Evolutionary conservation across 35 echinoderm and acorn worm genomes (phyloP).

Genomic region (Ophioderma brevispina): DNA sequence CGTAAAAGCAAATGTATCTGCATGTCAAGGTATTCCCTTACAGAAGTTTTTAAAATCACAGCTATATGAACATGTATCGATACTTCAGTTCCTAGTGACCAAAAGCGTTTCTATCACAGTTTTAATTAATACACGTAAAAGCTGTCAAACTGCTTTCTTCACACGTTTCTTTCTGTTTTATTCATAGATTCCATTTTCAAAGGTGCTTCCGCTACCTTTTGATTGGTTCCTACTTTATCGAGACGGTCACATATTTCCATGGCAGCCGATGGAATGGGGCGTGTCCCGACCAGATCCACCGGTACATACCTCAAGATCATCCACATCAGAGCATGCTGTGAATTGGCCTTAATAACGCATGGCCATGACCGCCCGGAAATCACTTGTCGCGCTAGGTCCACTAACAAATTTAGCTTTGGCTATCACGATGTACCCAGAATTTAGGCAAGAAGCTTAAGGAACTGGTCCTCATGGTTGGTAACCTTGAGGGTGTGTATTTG

Average conservation of each 20-base stretch:
- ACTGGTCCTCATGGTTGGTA: constrained; percentile 92
- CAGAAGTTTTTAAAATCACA: too few species aligned
- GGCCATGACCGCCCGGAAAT: constrained; percentile 77
- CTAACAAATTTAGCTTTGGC: constrained; percentile 92
- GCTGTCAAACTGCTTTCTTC: too few species aligned
- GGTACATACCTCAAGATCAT: constrained; percentile 30
- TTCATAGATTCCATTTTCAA: constrained; percentile 92
- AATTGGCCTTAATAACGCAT: constrained; percentile 68
- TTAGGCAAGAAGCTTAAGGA: constrained; percentile 81
- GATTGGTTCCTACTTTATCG: not conserved
- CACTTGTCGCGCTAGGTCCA: constrained; percentile 93
- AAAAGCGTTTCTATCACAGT: too few species aligned
- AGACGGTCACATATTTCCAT: constrained; percentile 47
- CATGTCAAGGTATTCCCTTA: too few species aligned
- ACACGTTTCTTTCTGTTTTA: too few species aligned
- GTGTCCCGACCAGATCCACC: constrained; percentile 28
- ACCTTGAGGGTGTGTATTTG: constrained; percentile 89
- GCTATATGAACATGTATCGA: too few species aligned
- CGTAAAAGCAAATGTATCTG: too few species aligned
- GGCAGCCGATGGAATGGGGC: constrained; percentile 85
- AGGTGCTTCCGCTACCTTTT: constrained; percentile 47
- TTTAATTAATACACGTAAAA: too few species aligned
- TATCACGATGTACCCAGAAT: constrained; percentile 74
- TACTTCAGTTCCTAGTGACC: too few species aligned
- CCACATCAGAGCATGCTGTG: constrained; percentile 85